Evolutionary conservation across 23 tunicate species (phyloP), one percentile per base, ranked within the genome.

Genomic region (Trididemnum clinides): DNA sequence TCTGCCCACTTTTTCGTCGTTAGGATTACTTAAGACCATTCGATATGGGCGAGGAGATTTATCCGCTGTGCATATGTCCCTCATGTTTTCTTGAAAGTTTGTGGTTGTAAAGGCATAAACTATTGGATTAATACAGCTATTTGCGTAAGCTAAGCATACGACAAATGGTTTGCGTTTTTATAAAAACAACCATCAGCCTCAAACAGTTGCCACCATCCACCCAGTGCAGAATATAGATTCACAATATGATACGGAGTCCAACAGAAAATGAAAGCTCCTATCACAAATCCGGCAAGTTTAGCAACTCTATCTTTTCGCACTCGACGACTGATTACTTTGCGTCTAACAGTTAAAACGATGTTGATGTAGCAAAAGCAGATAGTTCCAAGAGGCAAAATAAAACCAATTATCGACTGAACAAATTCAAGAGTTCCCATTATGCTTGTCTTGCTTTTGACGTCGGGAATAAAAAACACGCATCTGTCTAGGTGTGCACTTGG

Each of bases 81-180:
- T 82, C 38, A 92, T 64, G 82, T 92, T 92, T 34, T 92, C 90
- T 76, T 87, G 86, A 74, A 92, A 92, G 35, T 92, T 92, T 0
- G 97, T 92, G 26, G 97, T 71, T 1, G 97, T 92, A 57, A 92
- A 92, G 12, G 97, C 97, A 85, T 92, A 92, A 32, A 83, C 90
- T 36, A 92, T 57, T 15, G 97, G 97, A 57, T 92, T 92, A 63
- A 92, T 78, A 51, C 91, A 92, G 81, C 97, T 92, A 86, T 92
- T 92, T 37, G 97, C 87, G 54, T 87, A 92, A 19, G 97, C 97
- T 74, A 92, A 63, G 35, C 90, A 87, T 21, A 92, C 44, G 31
- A 71, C 82, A 64, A 83, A 82, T 3, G 97, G 97, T 33, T 87
- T 51, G 78, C 70, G 1, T 64, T 64, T 32, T 63, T 81, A 64